A percentile compares a stretch with the other conserved stretches of the same genome.
Evolutionary conservation across 2,797 vertebrate genomes (phyloP).

Genomic region (Erethizon dorsatum): DNA sequence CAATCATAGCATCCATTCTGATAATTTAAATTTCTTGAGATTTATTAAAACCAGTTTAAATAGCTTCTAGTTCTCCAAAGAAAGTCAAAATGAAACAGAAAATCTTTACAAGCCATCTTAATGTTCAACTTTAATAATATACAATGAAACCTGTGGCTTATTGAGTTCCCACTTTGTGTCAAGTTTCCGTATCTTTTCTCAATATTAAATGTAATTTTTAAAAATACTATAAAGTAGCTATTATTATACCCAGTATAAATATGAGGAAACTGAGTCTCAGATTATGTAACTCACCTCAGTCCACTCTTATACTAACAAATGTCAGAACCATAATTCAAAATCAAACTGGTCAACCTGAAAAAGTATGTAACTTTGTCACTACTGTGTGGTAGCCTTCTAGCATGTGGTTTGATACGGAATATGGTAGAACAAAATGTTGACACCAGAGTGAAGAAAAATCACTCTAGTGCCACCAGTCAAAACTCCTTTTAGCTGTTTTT

Average conservation of each 20-base stretch:
- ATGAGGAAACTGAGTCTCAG: background rate
- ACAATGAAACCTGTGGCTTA: fast-evolving
- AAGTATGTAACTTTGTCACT: background rate
- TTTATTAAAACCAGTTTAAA: background rate
- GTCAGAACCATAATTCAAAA: background rate
- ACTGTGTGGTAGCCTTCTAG: background rate
- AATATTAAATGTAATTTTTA: background rate
- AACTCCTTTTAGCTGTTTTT: background rate
- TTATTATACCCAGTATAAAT: background rate
- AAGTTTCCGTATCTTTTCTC: background rate
- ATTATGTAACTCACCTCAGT: no score
- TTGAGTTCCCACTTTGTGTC: background rate
- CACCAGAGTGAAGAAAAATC: background rate
- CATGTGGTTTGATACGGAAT: background rate
- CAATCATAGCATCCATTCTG: background rate
- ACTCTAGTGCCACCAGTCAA: background rate
- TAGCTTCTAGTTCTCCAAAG: background rate
- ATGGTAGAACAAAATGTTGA: background rate
- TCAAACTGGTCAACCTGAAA: no score
- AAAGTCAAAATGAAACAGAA: background rate
- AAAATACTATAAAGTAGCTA: background rate
- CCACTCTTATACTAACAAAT: no score
- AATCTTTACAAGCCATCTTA: background rate
- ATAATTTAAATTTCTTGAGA: background rate
- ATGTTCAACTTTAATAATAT: background rate